Percentiles rank a stretch among this genome's conserved stretches.
phyloP scores from a whole-genome alignment of 2,113 vertebrate genomes.

The Chrysochloris asiatica region DNA sequence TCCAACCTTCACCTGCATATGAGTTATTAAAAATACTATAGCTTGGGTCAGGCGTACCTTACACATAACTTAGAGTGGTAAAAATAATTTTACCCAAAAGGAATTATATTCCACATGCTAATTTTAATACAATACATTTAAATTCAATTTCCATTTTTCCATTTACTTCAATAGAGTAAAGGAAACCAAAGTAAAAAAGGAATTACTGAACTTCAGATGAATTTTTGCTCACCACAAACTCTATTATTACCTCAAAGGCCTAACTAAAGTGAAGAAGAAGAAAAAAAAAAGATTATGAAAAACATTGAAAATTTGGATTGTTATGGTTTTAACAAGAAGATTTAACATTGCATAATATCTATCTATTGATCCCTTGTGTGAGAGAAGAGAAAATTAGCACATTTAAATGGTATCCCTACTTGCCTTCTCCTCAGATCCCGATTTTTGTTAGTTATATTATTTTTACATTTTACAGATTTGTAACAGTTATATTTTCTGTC shows the following conservation, averaged over 20 bases:
- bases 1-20: no score
- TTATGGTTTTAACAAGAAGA: neutral
- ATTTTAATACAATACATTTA: neutral
- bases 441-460: neutral
- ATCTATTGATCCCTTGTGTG: neutral
- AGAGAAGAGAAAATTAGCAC: conserved; percentile 2
- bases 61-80: neutral
- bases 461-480: neutral
- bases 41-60: no score
- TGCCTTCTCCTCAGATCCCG: neutral
- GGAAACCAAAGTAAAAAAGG: neutral
- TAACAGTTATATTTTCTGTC: neutral
- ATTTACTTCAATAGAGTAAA: neutral
- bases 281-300: neutral
- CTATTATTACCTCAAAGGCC: neutral
- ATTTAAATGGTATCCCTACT: neutral
- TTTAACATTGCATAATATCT: neutral
- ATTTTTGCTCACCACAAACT: neutral
- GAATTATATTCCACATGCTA: neutral
- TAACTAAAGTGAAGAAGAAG: neutral
- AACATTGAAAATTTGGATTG: neutral
- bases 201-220: neutral
- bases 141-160: neutral
- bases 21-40: no score
- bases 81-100: neutral